Evolutionary conservation across 1,140 invertebrate species (phyloP).

Genomic region (Neodiprion virginianus): DNA sequence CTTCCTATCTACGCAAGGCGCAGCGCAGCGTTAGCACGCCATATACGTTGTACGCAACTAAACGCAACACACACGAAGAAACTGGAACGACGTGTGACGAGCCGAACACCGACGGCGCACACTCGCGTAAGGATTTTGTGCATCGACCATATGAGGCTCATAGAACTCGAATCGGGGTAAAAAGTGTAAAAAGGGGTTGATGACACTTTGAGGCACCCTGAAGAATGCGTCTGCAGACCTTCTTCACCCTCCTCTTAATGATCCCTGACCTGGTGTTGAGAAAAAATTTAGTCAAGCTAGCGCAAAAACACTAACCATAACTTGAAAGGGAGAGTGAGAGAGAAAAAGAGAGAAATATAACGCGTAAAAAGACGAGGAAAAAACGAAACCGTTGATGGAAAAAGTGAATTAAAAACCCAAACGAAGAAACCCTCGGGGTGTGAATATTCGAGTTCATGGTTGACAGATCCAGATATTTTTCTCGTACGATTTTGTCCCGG

Average conservation of each 20-base stretch:
- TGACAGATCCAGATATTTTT: neutral
- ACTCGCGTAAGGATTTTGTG: neutral
- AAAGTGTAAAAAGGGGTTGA: slow-evolving; percentile 17
- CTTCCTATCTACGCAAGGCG: slow-evolving; percentile 23
- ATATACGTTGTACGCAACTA: too few species aligned
- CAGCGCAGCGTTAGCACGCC: too few species aligned
- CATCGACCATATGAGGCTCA: neutral
- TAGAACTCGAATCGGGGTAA: neutral
- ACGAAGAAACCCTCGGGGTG: neutral
- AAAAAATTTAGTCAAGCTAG: slow-evolving; percentile 21
- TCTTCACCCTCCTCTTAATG: slow-evolving; percentile 28
- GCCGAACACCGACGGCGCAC: neutral
- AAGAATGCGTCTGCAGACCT: slow-evolving; percentile 12
- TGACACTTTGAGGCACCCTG: slow-evolving; percentile 21
- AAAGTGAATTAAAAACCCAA: slow-evolving; percentile 6
- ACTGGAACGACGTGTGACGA: neutral
- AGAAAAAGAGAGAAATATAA: neutral
- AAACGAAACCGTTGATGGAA: slow-evolving; percentile 12
- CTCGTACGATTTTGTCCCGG: neutral
- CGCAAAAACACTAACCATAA: slow-evolving; percentile 28
- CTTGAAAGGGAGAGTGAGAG: slow-evolving; percentile 25
- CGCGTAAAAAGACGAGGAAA: slow-evolving; percentile 16
- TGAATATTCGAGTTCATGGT: neutral
- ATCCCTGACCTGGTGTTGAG: slow-evolving; percentile 27
- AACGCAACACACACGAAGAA: neutral